phyloP scores from a whole-genome alignment of 2,113 vertebrate genomes.

The Scytalopus superciliaris region DNA sequence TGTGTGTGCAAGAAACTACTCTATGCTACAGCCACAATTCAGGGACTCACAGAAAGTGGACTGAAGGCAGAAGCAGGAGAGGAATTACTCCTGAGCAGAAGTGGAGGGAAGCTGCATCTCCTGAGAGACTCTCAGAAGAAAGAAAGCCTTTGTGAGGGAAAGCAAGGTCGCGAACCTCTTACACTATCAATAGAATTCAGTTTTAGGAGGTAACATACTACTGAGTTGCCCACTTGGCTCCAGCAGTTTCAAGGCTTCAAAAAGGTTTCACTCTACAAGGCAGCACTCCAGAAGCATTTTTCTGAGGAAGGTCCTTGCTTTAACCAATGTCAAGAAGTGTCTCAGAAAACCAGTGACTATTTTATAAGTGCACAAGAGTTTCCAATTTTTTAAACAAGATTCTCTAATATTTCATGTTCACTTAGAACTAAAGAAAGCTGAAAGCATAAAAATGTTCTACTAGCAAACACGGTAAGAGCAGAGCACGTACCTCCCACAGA shows the following conservation, averaged over 20 bases:
- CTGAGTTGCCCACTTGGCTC: background rate
- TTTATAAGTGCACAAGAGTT: background rate
- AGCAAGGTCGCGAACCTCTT: background rate
- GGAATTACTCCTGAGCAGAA: background rate
- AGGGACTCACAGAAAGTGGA: background rate
- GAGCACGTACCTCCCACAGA: rapidly evolving
- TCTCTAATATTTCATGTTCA: background rate
- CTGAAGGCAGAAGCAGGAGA: background rate
- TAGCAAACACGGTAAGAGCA: background rate
- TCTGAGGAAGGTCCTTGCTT: background rate
- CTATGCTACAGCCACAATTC: background rate
- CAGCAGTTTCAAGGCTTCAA: background rate
- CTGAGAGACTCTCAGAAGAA: background rate
- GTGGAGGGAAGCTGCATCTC: background rate
- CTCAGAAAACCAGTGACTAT: background rate
- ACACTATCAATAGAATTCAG: background rate
- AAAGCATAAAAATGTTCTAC: background rate
- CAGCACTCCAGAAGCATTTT: background rate
- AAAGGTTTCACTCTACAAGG: background rate
- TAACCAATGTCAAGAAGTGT: background rate
- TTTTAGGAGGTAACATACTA: background rate
- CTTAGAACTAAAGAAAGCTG: background rate
- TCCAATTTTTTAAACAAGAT: background rate
- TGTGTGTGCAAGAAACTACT: background rate
- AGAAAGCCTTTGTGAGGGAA: background rate